Evolutionary conservation across 2,113 vertebrate species (phyloP).

Genomic region (Corythaeola cristata): DNA sequence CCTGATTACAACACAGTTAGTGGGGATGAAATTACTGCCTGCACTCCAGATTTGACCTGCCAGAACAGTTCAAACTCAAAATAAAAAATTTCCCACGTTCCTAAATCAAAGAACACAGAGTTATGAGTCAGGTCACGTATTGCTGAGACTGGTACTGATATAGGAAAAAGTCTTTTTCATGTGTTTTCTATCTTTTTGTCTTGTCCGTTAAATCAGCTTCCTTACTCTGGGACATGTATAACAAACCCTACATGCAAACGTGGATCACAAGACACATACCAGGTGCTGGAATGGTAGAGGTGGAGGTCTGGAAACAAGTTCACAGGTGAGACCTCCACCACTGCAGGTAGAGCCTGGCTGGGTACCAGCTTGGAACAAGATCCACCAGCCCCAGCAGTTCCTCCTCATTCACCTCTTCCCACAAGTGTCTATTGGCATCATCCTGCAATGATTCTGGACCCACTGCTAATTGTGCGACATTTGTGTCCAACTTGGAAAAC

Average conservation of each 20-base stretch:
- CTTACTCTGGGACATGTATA: background rate
- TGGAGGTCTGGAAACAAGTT: background rate
- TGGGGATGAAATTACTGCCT: background rate
- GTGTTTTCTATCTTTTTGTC: background rate
- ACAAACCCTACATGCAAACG: accelerated
- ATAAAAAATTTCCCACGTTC: background rate
- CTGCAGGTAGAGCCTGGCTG: background rate
- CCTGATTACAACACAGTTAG: background rate
- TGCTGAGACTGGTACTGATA: background rate
- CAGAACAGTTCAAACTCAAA: background rate
- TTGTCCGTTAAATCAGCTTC: background rate
- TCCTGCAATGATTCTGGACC: background rate
- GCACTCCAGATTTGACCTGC: background rate
- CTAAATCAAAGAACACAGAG: background rate
- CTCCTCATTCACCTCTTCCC: background rate
- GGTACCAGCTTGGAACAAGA: background rate
- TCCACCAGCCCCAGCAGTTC: background rate
- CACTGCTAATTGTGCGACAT: accelerated
- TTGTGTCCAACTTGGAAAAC: background rate
- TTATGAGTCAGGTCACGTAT: accelerated
- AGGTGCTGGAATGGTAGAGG: accelerated
- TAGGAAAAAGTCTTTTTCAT: background rate
- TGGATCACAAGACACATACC: background rate
- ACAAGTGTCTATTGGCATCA: background rate
- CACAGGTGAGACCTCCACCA: background rate